A percentile compares a stretch with the other conserved stretches of the same genome.
phyloP scores from a whole-genome alignment of 2,888 invertebrate genomes.

The Erebia palarica region DNA sequence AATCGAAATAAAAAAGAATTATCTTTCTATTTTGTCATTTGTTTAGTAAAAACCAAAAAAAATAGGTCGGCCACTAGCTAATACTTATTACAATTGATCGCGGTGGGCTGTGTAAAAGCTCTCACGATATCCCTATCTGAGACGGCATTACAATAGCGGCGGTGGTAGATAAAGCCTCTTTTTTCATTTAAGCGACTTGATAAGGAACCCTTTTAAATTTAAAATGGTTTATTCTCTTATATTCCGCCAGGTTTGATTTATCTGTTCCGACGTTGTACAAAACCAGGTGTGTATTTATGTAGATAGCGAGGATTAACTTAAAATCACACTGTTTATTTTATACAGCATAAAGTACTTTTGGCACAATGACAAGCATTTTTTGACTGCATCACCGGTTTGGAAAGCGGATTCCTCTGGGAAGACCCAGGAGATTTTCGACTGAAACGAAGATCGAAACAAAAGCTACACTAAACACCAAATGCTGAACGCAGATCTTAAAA shows the following conservation, averaged over 20 bases:
- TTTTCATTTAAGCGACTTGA: conserved; percentile 45
- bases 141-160: conserved; percentile 68
- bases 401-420: too few relatives aligned
- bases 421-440: too few relatives aligned
- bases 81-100: conserved; percentile 26
- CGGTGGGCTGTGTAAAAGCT: conserved; percentile 34
- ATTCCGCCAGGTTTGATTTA: conserved; percentile 6
- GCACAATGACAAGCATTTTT: too few relatives aligned
- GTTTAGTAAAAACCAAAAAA: not conserved
- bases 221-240: conserved; percentile 37
- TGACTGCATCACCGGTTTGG: too few relatives aligned
- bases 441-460: too few relatives aligned
- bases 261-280: not conserved
- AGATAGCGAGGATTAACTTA: not conserved
- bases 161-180: conserved; percentile 65
- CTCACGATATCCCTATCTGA: conserved; percentile 57
- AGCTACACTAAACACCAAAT: too few relatives aligned
- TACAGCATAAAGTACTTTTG: not conserved
- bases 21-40: not conserved
- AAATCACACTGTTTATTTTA: too few relatives aligned
- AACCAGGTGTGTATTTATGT: not conserved
- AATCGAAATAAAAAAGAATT: too few relatives aligned
- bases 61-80: not conserved
- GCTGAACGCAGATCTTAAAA: too few relatives aligned
- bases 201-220: conserved; percentile 47